phyloP scores from a whole-genome alignment of 2,797 vertebrate genomes.

The Takifugu ocellatus region DNA sequence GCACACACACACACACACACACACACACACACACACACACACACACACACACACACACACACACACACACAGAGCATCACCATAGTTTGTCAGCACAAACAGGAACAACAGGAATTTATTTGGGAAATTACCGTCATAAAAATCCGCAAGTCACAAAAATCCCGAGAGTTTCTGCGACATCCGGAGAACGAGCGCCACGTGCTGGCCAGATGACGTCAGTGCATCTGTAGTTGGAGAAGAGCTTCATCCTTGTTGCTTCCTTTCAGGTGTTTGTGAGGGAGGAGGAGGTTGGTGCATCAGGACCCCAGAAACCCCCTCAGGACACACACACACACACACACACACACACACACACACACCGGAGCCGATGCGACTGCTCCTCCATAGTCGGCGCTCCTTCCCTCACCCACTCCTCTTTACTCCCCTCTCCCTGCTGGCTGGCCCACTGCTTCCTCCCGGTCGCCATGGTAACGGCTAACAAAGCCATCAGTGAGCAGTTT shows the following conservation, averaged over 20 bases:
- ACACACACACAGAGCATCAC: no score
- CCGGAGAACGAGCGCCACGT: constrained; percentile 68
- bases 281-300: no score
- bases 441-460: constrained; percentile 76
- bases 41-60: no score
- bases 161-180: background rate
- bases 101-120: no score
- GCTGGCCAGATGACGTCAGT: constrained; percentile 42
- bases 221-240: background rate
- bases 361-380: constrained; percentile 60
- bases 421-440: constrained; percentile 65
- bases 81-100: no score
- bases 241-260: no score
- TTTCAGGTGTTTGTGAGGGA: no score
- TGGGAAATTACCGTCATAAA: no score
- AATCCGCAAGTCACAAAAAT: no score
- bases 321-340: constrained; percentile 9
- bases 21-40: no score
- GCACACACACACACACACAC: no score
- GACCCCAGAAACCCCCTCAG: no score
- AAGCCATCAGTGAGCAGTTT: constrained; percentile 90
- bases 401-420: constrained; percentile 35
- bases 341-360: constrained; percentile 22
- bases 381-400: constrained; percentile 60
- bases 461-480: constrained; percentile 79